Percentiles rank a stretch among this genome's conserved stretches.
Evolutionary conservation across 2,888 invertebrate species (phyloP).

Genomic region (Melikaiella ostensackeni): DNA sequence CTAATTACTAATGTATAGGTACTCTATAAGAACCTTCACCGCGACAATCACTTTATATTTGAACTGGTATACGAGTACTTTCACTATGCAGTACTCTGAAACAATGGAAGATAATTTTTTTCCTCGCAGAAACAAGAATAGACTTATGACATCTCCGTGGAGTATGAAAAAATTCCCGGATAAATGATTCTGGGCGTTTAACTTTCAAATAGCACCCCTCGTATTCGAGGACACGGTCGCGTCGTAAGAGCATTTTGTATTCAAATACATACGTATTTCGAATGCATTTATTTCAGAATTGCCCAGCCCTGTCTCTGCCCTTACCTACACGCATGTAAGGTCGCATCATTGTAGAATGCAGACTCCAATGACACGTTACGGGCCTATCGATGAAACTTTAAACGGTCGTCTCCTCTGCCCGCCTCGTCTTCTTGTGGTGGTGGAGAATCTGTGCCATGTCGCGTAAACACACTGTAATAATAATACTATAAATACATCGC

Average conservation of each 20-base stretch:
- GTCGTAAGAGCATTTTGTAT: slow-evolving; percentile 27
- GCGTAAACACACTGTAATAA: slow-evolving; percentile 71
- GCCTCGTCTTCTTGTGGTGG: slow-evolving; percentile 44
- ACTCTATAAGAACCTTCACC: neutral
- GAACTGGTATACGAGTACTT: neutral
- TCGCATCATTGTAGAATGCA: slow-evolving; percentile 16
- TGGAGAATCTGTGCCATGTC: slow-evolving; percentile 69
- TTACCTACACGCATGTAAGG: slow-evolving; percentile 15
- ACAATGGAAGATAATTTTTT: slow-evolving; percentile 5
- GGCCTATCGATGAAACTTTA: slow-evolving; percentile 41
- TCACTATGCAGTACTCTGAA: neutral
- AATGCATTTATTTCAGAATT: slow-evolving; percentile 35
- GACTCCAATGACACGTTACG: slow-evolving; percentile 34
- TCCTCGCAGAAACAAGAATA: neutral
- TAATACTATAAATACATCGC: slow-evolving; percentile 71
- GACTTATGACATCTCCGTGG: slow-evolving; percentile 24
- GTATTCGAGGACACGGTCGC: slow-evolving; percentile 1
- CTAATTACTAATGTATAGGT: too few relatives aligned
- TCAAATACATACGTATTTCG: slow-evolving; percentile 26
- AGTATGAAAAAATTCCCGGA: neutral
- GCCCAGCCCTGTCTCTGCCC: slow-evolving; percentile 22
- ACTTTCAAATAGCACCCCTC: slow-evolving; percentile 32
- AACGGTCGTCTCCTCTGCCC: slow-evolving; percentile 39
- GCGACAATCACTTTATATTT: neutral
- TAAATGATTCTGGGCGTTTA: slow-evolving; percentile 35